A percentile compares a stretch with the other conserved stretches of the same genome.
Evolutionary conservation across 1,140 invertebrate species (phyloP).

Genomic region (Drosophila eugracilis): DNA sequence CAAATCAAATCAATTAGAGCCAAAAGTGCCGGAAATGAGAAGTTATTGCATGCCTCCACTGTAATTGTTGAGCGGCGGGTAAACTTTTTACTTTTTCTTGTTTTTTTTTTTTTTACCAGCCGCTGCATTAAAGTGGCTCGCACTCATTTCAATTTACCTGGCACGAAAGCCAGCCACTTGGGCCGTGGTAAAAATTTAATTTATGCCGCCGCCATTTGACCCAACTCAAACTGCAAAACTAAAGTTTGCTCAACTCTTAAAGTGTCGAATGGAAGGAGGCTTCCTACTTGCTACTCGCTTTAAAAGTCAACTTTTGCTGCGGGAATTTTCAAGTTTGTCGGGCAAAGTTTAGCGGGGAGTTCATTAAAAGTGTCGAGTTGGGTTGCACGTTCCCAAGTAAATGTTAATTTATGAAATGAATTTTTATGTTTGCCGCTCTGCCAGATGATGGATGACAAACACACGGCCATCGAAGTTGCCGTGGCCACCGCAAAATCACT

Average conservation of each 20-base stretch:
- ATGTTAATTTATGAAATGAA: constrained; percentile 48
- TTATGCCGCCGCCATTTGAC: constrained; percentile 50
- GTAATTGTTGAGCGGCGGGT: constrained; percentile 32
- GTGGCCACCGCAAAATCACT: constrained; percentile 33
- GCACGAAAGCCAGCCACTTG: constrained; percentile 32
- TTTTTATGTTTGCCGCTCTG: constrained; percentile 15
- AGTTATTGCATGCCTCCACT: constrained; percentile 71
- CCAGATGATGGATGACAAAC: constrained; percentile 30
- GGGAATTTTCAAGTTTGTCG: constrained; percentile 16
- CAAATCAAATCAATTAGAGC: constrained; percentile 68
- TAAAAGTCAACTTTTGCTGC: constrained; percentile 15
- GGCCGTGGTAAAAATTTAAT: constrained; percentile 53
- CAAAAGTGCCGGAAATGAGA: constrained; percentile 68
- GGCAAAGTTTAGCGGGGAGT: constrained; percentile 38
- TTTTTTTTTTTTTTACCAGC: too few relatives aligned
- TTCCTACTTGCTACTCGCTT: neutral
- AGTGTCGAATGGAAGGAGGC: constrained; percentile 45
- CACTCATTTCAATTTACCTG: constrained; percentile 76
- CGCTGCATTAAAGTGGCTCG: constrained; percentile 60
- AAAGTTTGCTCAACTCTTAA: constrained; percentile 54
- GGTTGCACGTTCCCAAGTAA: constrained; percentile 12
- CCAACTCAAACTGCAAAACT: constrained; percentile 53
- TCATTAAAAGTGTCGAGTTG: constrained; percentile 40
- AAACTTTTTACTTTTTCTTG: constrained; percentile 42
- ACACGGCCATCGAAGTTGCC: constrained; percentile 41